These are phyloP conservation scores for Seira sanloemensis DNA, from an alignment of 2,888 invertebrate species.

Conservation along the genomic window DNA sequence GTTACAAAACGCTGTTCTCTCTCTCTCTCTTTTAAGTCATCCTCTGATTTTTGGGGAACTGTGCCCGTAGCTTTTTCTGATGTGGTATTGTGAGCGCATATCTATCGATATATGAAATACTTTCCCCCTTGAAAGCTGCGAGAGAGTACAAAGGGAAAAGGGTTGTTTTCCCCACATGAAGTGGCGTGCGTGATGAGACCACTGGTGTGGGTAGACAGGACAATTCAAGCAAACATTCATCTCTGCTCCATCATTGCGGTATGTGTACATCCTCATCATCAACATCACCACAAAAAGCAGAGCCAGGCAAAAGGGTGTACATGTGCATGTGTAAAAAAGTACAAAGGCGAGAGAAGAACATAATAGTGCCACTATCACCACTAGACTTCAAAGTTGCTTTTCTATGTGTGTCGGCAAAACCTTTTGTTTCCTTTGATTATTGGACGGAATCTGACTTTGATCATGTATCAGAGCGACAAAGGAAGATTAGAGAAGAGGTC, in stretches of 20 bases:
- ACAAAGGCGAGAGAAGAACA: conserved; percentile 7
- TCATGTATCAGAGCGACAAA: conserved; percentile 71
- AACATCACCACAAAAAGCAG: not conserved
- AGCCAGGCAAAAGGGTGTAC: too few relatives aligned
- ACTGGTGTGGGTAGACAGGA: conserved; percentile 28
- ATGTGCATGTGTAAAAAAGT: not conserved
- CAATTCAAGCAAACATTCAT: conserved; percentile 47
- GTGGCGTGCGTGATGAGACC: conserved; percentile 29
- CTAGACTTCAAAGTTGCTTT: conserved; percentile 44
- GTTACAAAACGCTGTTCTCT: conserved; percentile 33
- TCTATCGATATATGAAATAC: conserved; percentile 14
- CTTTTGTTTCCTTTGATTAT: conserved; percentile 73
- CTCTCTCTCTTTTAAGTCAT: conserved; percentile 19
- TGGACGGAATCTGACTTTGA: conserved; percentile 72
- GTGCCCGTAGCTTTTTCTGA: conserved; percentile 21
- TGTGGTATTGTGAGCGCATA: conserved; percentile 36
- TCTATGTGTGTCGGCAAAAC: conserved; percentile 47
- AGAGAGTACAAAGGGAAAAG: conserved; percentile 37
- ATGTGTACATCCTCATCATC: not conserved
- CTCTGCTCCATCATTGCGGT: conserved; percentile 11
- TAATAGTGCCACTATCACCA: conserved; percentile 63
- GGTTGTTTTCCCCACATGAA: conserved; percentile 50
- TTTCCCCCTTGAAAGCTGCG: conserved; percentile 15
- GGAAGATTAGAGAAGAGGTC: conserved; percentile 71
- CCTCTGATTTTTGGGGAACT: conserved; percentile 20